Evolutionary conservation across 2,113 vertebrate genomes (phyloP).

Genomic region (Barnardius zonarius): DNA sequence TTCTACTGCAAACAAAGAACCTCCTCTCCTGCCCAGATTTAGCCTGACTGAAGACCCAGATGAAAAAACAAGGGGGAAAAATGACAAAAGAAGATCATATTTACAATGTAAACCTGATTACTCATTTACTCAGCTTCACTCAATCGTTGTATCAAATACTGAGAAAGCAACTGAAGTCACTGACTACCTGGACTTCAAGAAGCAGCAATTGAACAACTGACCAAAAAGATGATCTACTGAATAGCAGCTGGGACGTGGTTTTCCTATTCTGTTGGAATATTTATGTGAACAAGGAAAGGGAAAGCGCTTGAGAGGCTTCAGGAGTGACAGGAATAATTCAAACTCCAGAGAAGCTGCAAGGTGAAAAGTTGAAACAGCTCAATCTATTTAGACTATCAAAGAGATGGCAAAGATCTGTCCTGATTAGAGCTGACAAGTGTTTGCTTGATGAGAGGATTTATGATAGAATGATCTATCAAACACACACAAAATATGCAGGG

Average conservation of each 20-base stretch:
- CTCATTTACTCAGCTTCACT: neutral
- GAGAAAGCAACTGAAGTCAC: neutral
- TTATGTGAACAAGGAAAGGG: neutral
- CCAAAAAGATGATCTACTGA: neutral
- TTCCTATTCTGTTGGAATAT: neutral
- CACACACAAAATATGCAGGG: neutral
- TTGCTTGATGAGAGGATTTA: conserved; percentile 35
- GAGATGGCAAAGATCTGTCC: conserved; percentile 6
- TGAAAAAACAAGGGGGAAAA: neutral
- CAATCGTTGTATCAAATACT: neutral
- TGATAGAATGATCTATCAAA: conserved; percentile 25
- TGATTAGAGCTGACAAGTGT: conserved; percentile 1
- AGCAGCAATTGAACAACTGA: neutral
- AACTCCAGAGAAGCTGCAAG: neutral
- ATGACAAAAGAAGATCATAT: neutral
- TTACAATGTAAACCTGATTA: neutral
- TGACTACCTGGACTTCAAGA: neutral
- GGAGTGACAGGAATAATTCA: neutral
- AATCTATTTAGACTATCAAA: neutral
- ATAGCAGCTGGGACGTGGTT: neutral
- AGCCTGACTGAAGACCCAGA: neutral
- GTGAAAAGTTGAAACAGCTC: conserved; percentile 9
- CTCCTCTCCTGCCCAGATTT: neutral
- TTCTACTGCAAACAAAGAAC: neutral
- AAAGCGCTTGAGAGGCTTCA: neutral